Evolutionary conservation across 2,113 vertebrate species (phyloP).

Genomic region (Rhineura floridana): DNA sequence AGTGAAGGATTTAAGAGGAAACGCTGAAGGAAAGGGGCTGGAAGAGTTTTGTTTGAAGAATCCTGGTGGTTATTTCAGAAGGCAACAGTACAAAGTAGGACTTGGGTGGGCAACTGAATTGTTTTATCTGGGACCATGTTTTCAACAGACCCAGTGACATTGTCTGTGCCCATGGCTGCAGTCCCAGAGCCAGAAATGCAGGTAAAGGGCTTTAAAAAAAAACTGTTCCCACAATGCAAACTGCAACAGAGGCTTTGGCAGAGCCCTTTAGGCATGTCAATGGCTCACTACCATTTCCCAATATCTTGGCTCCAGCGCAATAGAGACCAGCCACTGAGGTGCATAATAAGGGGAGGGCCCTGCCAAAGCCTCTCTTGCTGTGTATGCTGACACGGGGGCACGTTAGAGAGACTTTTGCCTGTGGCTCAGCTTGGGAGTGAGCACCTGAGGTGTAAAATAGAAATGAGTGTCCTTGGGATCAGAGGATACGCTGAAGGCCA

Average conservation of each 20-base stretch:
- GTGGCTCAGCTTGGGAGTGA: background rate
- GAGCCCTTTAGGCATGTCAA: background rate
- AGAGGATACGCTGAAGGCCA: background rate
- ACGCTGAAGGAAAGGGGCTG: background rate
- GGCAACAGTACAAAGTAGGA: background rate
- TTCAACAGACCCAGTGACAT: background rate
- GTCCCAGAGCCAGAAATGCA: no score
- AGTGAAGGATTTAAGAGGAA: background rate
- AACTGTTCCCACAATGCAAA: background rate
- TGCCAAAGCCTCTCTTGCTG: background rate
- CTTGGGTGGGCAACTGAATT: background rate
- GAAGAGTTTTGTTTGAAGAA: background rate
- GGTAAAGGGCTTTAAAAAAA: background rate
- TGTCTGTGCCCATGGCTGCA: background rate
- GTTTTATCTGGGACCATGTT: background rate
- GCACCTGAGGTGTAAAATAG: background rate
- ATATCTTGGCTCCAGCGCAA: background rate
- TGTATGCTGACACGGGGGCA: background rate
- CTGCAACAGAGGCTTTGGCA: background rate
- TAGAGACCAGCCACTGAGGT: background rate
- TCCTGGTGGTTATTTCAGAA: background rate
- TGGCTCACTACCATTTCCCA: background rate
- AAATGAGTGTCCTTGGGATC: background rate
- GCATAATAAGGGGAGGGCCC: background rate
- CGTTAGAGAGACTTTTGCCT: background rate